phyloP scores from a whole-genome alignment of 2,113 vertebrate species.

The Poeciliopsis retropinna region DNA sequence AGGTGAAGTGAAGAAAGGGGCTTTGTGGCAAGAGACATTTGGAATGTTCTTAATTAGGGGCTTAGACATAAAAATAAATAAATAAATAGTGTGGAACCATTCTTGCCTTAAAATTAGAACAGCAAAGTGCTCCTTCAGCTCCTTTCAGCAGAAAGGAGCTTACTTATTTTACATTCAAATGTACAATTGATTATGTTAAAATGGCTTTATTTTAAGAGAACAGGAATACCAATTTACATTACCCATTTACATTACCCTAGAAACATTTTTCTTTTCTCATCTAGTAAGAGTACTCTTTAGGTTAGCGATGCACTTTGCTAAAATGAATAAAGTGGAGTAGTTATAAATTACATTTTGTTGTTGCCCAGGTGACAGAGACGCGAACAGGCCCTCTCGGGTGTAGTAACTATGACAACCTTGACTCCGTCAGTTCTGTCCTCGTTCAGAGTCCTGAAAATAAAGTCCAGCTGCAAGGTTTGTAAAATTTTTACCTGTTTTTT shows the following conservation, averaged over 20 bases:
- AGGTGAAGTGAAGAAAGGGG: slow-evolving; percentile 59
- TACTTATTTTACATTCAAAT: slow-evolving; percentile 8
- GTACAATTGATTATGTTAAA: slow-evolving; percentile 28
- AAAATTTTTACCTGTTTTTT: background rate
- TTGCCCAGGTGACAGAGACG: slow-evolving; percentile 94
- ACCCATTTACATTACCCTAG: background rate
- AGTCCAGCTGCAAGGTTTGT: slow-evolving; percentile 96
- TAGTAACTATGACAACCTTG: slow-evolving; percentile 99
- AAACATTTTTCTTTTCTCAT: background rate
- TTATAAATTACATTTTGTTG: slow-evolving; percentile 32
- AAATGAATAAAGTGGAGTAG: slow-evolving; percentile 3
- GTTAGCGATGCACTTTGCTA: background rate
- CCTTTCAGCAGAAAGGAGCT: slow-evolving; percentile 36
- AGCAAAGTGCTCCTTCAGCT: slow-evolving; percentile 13
- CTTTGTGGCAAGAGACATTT: slow-evolving; percentile 67
- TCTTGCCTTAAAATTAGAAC: slow-evolving; percentile 29
- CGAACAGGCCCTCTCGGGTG: slow-evolving; percentile 97
- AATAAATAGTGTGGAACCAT: background rate
- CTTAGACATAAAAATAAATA: background rate
- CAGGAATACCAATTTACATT: background rate
- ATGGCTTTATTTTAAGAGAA: slow-evolving; percentile 20
- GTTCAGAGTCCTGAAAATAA: slow-evolving; percentile 99
- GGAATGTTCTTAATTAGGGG: slow-evolving; percentile 62
- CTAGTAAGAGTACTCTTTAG: background rate
- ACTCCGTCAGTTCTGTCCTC: slow-evolving; percentile 98